Evolutionary conservation across 2,888 invertebrate genomes (phyloP), one percentile per base, ranked within the genome.

Genomic region (Nomada fabriciana): DNA sequence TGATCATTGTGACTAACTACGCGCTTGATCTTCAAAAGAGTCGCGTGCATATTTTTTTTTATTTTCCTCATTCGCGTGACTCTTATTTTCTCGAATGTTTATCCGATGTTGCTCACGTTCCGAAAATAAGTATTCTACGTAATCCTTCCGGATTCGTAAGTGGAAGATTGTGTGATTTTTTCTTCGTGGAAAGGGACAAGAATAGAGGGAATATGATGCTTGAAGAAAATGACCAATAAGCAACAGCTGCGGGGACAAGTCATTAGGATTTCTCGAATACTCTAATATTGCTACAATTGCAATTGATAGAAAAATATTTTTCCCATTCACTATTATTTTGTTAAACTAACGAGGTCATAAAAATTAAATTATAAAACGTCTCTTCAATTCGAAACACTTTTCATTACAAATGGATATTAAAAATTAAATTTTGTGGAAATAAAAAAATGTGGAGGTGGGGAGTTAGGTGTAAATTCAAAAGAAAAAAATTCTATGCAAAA

Each of bases 71-170:
- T 52, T 65, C 25, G 11, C 15, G 20, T 29, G 15, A 18, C 11
- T 63, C 18, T 53, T 53, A 9, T 36, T 52, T 52, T n/a, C 20
- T 0, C 42, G 10, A 4, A 20, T 18, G 36, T 20, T 36, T 20
- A 15, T 13, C n/a, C 23, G 50, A 42, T 3, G 57, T 20, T 36
- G 59, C 57, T 65, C 74, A 59, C 2, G 11, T 11, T 10, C 65
- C 43, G 50, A 59, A 74, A 74, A 74, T 74, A 74, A 42, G 2
- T 50, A 0, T 5, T 2, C 57, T 15, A 15, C 18, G 59, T 36
- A 59, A 74, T 67, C 65, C 50, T 50, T 11, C 23, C 13, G 59
- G 65, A 64, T 47, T 64, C 72, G 63, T 53, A 42, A 11, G n/a
- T 13, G 36, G 57, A 63, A 47, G 47, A 47, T 47, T 47, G 47